Conservation (phyloP, 2,797 vertebrate species). For the Synaphobranchus kaupii region DNA sequence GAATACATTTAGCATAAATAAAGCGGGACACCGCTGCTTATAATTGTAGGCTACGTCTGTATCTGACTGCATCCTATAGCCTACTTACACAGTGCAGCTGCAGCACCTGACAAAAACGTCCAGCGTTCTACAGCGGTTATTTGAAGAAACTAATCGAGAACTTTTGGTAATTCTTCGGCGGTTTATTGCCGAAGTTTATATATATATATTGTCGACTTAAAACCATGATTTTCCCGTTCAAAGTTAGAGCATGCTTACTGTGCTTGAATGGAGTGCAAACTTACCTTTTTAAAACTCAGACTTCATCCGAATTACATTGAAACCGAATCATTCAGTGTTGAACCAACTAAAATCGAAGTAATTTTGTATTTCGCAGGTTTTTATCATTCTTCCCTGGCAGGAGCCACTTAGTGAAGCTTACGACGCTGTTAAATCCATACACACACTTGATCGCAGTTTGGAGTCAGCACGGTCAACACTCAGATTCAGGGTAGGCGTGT, state of each 20-base stretch:
- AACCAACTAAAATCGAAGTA: neutral
- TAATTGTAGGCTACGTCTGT: neutral
- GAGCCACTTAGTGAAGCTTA: neutral
- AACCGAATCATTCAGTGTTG: neutral
- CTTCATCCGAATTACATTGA: neutral
- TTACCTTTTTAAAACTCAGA: neutral
- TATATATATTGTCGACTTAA: neutral
- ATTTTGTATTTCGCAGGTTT: neutral
- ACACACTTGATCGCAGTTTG: conserved; percentile 72
- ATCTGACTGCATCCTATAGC: neutral
- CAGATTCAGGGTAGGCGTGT: conserved; percentile 55
- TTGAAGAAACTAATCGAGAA: neutral
- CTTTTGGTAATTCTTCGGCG: neutral
- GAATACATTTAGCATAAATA: neutral
- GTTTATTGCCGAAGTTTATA: neutral
- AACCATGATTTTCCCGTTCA: neutral
- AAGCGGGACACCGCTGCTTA: neutral
- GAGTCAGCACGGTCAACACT: conserved; percentile 55
- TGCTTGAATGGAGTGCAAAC: neutral
- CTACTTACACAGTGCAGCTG: neutral
- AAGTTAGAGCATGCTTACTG: neutral
- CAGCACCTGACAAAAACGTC: neutral
- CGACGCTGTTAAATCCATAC: conserved; percentile 55
- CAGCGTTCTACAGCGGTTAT: neutral
- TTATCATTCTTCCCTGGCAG: neutral